phyloP scores from a whole-genome alignment of 92 coral and sea anemone genomes.

The Phymanthus crucifer region DNA sequence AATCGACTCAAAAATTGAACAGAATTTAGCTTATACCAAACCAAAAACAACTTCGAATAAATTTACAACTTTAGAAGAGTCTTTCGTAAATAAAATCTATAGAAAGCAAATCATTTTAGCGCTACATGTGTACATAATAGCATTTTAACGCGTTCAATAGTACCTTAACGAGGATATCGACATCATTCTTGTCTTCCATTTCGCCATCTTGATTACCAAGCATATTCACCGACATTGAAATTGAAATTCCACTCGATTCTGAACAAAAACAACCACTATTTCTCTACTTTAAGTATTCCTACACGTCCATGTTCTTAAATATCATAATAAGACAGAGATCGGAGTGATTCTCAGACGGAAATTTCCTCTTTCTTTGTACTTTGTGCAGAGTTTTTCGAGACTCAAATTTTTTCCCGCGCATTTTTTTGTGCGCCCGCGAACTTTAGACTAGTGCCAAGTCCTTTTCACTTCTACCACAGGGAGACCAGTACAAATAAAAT shows the following conservation, averaged over 20 bases:
- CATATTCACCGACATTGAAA: conserved; percentile 13
- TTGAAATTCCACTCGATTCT: not conserved
- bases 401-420: conserved; percentile 32
- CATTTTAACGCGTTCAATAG: not conserved
- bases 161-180: conserved; percentile 2
- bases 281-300: not conserved
- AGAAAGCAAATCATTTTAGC: not conserved
- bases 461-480: conserved; percentile 25
- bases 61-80: no score
- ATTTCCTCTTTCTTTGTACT: not conserved
- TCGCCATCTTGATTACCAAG: conserved; percentile 23
- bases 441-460: conserved; percentile 16
- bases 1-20: no score
- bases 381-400: conserved; percentile 10
- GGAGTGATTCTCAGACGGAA: not conserved
- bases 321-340: not conserved
- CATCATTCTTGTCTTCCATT: conserved; percentile 7
- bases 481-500: not conserved
- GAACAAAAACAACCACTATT: not conserved
- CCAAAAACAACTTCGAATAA: no score
- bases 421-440: conserved; percentile 60
- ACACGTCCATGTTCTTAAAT: not conserved
- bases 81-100: no score
- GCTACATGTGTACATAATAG: not conserved
- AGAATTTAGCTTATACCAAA: no score